Percentiles rank a stretch among this genome's conserved stretches.
These are phyloP conservation scores for Batillaria attramentaria DNA, from an alignment of 1,140 invertebrate species.

Conservation along the genomic window DNA sequence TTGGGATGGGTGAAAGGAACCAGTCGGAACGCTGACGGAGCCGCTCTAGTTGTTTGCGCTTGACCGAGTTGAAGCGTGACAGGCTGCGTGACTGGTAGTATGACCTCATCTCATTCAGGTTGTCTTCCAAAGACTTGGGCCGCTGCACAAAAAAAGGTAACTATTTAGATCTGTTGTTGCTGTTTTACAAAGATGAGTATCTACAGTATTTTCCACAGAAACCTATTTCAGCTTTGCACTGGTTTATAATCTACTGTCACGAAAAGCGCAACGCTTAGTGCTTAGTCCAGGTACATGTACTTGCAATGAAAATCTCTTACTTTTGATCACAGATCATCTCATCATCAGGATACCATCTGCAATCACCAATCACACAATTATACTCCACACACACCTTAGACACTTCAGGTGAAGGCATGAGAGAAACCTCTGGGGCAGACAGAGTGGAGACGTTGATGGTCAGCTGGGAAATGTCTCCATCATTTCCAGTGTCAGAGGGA, in stretches of 20 bases:
- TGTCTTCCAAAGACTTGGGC: slow-evolving; percentile 67
- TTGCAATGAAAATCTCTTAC: too few species aligned
- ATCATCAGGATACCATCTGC: too few species aligned
- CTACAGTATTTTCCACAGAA: background rate
- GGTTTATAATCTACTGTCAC: too few species aligned
- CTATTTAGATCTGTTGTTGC: background rate
- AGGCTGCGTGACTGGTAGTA: slow-evolving; percentile 58
- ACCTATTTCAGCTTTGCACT: too few species aligned
- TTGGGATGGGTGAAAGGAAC: slow-evolving; percentile 63
- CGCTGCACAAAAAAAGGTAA: slow-evolving; percentile 50
- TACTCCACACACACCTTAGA: slow-evolving; percentile 56
- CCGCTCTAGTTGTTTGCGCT: slow-evolving; percentile 66
- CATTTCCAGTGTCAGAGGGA: slow-evolving; percentile 31
- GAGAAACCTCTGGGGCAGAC: slow-evolving; percentile 65
- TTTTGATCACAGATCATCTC: too few species aligned
- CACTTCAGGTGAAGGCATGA: slow-evolving; percentile 65
- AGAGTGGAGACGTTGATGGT: slow-evolving; percentile 62
- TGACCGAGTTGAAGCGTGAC: slow-evolving; percentile 68
- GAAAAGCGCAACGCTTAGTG: too few species aligned
- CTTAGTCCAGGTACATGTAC: too few species aligned
- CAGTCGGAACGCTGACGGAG: slow-evolving; percentile 67
- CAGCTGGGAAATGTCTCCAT: slow-evolving; percentile 45
- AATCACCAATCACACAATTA: too few species aligned
- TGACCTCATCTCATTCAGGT: slow-evolving; percentile 59
- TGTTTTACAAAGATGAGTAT: background rate